Evolutionary conservation across 2,888 invertebrate genomes (phyloP).

Genomic region (Polydrusus tereticollis): DNA sequence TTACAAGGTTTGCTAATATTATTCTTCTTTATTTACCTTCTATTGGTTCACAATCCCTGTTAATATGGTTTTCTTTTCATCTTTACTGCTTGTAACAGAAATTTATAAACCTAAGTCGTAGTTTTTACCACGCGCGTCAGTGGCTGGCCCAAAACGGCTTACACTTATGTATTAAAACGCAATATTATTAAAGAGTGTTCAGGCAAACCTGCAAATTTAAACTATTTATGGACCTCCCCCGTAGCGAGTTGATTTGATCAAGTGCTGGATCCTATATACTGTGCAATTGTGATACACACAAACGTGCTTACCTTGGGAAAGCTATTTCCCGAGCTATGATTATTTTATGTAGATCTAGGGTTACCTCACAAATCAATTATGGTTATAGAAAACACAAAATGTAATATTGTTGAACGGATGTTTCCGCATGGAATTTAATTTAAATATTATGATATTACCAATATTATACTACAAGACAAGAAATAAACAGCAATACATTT

Average conservation of each 20-base stretch:
- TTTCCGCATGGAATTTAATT: conserved; percentile 11
- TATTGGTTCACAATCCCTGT: no score
- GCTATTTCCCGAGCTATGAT: conserved; percentile 29
- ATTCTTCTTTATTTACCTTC: no score
- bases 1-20: no score
- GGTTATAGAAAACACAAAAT: conserved; percentile 16
- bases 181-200: conserved; percentile 31
- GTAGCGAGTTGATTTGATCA: conserved; percentile 35
- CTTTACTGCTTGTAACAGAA: no score
- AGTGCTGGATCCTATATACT: conserved; percentile 12
- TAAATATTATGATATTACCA: not conserved
- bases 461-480: no score
- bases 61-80: no score
- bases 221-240: conserved; percentile 39
- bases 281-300: conserved; percentile 24
- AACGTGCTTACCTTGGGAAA: conserved; percentile 36
- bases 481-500: no score
- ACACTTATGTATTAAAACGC: conserved; percentile 4
- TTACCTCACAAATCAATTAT: conserved; percentile 35
- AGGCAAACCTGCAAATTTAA: conserved; percentile 38
- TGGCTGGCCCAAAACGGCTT: not conserved
- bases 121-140: no score
- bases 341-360: conserved; percentile 36
- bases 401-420: conserved; percentile 27
- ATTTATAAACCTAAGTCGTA: no score